Evolutionary conservation across 2,797 vertebrate species (phyloP).

Genomic region (Calcarius lapponicus): DNA sequence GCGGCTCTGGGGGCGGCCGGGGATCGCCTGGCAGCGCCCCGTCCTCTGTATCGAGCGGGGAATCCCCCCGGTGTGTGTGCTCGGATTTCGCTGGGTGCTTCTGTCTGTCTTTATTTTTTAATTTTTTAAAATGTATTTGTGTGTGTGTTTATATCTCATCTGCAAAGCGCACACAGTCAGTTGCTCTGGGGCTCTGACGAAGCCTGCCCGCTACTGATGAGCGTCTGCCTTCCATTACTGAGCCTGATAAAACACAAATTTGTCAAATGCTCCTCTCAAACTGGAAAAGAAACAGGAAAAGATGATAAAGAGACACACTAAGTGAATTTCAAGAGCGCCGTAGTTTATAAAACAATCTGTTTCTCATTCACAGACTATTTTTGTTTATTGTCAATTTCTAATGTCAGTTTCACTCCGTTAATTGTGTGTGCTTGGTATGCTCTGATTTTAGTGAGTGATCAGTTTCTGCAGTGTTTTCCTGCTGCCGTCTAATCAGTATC

Average conservation of each 20-base stretch:
- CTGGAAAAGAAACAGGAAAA: background rate
- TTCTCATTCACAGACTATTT: background rate
- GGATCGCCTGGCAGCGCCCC: background rate
- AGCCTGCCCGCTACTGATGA: background rate
- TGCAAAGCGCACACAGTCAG: background rate
- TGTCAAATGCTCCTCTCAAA: background rate
- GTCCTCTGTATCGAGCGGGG: fast-evolving
- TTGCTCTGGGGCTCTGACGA: background rate
- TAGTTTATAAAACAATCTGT: background rate
- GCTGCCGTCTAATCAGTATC: background rate
- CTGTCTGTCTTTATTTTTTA: background rate
- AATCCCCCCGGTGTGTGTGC: fast-evolving
- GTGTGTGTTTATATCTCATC: background rate
- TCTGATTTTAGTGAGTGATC: background rate
- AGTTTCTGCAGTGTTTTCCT: background rate
- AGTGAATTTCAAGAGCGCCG: background rate
- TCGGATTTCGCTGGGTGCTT: fast-evolving
- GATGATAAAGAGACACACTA: background rate
- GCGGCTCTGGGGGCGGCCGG: fast-evolving
- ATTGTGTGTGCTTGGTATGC: background rate
- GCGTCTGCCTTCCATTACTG: background rate
- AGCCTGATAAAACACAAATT: background rate
- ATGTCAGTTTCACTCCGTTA: background rate
- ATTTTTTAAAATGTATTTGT: fast-evolving
- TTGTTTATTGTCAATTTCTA: background rate